Conservation (phyloP, 2,797 vertebrate species). For the Acanthurus tractus region DNA sequence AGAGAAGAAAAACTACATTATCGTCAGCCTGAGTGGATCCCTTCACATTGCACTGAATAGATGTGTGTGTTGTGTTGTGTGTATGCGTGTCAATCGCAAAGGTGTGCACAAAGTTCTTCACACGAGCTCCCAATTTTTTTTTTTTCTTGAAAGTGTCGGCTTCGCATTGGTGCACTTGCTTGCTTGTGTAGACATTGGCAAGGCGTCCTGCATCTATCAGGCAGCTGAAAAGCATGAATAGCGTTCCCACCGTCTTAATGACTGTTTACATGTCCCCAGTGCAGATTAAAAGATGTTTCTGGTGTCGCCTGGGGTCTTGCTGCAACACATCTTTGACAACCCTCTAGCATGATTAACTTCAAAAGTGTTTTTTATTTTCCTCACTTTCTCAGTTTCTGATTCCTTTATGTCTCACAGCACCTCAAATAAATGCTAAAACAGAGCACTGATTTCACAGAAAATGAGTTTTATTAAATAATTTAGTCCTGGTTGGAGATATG, state of each 20-base stretch:
- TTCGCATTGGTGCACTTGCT: slow-evolving; percentile 60
- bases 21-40: slow-evolving; percentile 76
- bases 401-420: slow-evolving; percentile 44
- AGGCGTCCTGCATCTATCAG: slow-evolving; percentile 61
- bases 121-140: slow-evolving; percentile 44
- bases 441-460: background rate
- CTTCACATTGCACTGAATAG: slow-evolving; percentile 70
- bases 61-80: slow-evolving; percentile 71
- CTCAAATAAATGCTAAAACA: slow-evolving; percentile 23
- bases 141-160: slow-evolving; percentile 58
- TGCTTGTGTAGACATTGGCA: slow-evolving; percentile 76
- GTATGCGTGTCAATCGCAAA: slow-evolving; percentile 64
- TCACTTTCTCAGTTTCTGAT: slow-evolving; percentile 37
- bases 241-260: slow-evolving; percentile 77
- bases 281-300: slow-evolving; percentile 78
- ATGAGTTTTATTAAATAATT: background rate
- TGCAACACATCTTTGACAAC: slow-evolving; percentile 67
- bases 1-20: slow-evolving; percentile 79
- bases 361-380: slow-evolving; percentile 51
- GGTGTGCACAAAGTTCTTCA: slow-evolving; percentile 65
- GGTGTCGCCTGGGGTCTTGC: slow-evolving; percentile 69
- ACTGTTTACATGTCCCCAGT: slow-evolving; percentile 77
- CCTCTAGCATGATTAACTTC: slow-evolving; percentile 66
- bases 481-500: background rate
- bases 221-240: slow-evolving; percentile 75